Base-by-base conservation (phyloP, 2,797 vertebrate genomes). In the Poliocrania exsul region DNA sequence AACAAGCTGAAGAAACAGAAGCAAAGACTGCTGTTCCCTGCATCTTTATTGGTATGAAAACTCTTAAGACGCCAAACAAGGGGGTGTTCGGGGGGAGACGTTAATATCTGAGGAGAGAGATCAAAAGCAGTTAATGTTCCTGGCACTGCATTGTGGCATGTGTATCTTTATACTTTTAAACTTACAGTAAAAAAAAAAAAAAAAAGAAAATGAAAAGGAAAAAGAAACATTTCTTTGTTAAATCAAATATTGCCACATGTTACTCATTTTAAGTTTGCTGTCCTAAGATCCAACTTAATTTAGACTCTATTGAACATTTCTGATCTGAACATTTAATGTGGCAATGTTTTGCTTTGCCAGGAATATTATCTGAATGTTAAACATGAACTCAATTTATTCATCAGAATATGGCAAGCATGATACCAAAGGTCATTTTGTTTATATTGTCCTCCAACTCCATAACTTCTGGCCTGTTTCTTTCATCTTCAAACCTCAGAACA, bases 101-200 rank as follows among this genome's bases (percentile, higher is more conserved):
- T 98, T 98, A 98, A 98, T 98, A 98, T 98, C 97, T 97, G 84
- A 97, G 97, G 96, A 96, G 94, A 94, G 94, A 98, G 97, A 98
- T 98, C 98, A 98, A 98, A 98, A 98, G 97, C 96, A 97, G 97
- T 97, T 97, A 97, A 96, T 44, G 94, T 98, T 98, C 95, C 97
- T 98, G 97, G 97, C 97, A 90, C 92, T 91, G 95, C 90, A 94
- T 24, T 95, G 95, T 92, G 69, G 64, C 47, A 95, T 97, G 93
- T 97, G 97, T 97, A 97, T 98, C 97, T 98, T 98, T 97, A 97
- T 97, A 93, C 96, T 95, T 96, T 96, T 85, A 97, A 96, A 95
- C 89, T 96, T 97, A 97, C 79, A 97, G 90, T 93, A 42, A 92
- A 96, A 94, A 77, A 92, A 88, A 91, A 94, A 40, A 38, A 16